Evolutionary conservation across 1,140 invertebrate genomes (phyloP), one percentile per base, ranked within the genome.

Genomic region (Babylonia areolata): DNA sequence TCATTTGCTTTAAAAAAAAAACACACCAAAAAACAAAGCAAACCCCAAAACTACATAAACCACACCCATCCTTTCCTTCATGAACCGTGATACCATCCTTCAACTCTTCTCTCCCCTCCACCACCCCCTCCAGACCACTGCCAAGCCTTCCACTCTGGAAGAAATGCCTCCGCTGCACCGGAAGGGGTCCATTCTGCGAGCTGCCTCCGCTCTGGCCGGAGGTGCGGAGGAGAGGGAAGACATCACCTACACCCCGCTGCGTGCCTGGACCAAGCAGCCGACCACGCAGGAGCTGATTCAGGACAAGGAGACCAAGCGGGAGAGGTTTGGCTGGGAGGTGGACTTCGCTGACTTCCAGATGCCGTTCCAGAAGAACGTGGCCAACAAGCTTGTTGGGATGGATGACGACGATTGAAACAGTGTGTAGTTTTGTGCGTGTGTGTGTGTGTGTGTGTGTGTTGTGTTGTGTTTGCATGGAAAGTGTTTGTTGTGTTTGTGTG

Each of bases 271-370:
- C 39, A 90, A 93, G 88, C 94, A 94, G 86, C 89, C 90, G 39
- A 92, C 90, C n/a, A 92, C 93, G 46, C 81, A 91, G 46, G 90
- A 94, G 85, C 89, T 94, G 17, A 90, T 94, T 5, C 54, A 89
- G 2, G 88, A 92, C 17, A 92, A 89, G 81, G 89, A 90, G 46
- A 83, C 90, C 17, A 90, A 89, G 39, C 87, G 93, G 58, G 90
- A 94, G 37, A 84, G 92, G 42, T 94, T 92, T 87, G 90, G 91
- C 33, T 95, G 94, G 94, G 93, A 94, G 80, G 92, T 94, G 28
- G 94, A 95, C 89, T 95, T 95, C 90, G 88, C 91, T 40, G 94
- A 94, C 87, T 95, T 94, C 89, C 86, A 94, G 83, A 94, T 94
- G 93, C 94, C 94, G 40, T 95, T 95, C 87, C 89, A 93, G 37